phyloP scores from a whole-genome alignment of 2,113 vertebrate genomes.

The Gobio gobio region DNA sequence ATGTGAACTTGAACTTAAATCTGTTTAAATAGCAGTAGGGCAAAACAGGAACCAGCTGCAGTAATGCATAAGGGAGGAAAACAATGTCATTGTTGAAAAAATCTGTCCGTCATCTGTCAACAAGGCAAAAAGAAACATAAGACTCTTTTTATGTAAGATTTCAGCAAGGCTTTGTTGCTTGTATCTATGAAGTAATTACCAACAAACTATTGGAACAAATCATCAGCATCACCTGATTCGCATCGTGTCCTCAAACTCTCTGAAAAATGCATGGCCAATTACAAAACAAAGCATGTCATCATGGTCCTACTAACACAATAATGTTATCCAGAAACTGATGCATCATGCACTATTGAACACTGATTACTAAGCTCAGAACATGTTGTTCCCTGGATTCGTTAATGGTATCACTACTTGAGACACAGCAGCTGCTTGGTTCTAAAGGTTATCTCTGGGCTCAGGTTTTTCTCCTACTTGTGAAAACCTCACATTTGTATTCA shows the following conservation, averaged over 20 bases:
- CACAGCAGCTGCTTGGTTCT: not conserved
- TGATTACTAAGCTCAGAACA: not conserved
- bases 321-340: not conserved
- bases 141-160: not conserved
- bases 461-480: conserved; percentile 5
- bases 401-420: not conserved
- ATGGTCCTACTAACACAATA: not conserved
- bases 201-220: not conserved
- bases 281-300: not conserved
- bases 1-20: conserved; percentile 8
- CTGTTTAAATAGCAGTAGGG: conserved; percentile 1
- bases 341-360: not conserved
- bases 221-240: not conserved
- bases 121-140: not conserved
- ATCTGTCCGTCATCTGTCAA: conserved; percentile 17
- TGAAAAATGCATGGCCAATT: not conserved
- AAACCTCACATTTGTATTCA: conserved; percentile 22
- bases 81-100: conserved; percentile 5
- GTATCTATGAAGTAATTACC: conserved; percentile 8
- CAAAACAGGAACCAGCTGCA: conserved; percentile 40
- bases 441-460: not conserved
- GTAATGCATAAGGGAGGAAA: not conserved
- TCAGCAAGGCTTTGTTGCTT: not conserved
- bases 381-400: not conserved
- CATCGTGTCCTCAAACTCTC: not conserved